Percentiles rank a stretch among this genome's conserved stretches.
phyloP scores from a whole-genome alignment of 2,797 vertebrate species.

The Catostomus latipinnis region DNA sequence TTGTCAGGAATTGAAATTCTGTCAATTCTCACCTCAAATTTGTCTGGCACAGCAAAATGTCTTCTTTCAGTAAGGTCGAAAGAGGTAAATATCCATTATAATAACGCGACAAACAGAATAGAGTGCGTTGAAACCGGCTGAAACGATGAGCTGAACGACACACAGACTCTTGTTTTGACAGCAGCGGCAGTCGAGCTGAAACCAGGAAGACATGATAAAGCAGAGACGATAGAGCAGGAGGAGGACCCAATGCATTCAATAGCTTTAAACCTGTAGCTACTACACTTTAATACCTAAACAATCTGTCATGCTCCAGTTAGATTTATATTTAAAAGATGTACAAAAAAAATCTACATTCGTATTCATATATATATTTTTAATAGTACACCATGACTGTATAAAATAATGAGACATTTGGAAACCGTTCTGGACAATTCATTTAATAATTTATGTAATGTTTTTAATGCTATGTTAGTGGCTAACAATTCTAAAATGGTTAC shows the following conservation, averaged over 20 bases:
- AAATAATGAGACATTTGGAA: too few relatives aligned
- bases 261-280: not conserved
- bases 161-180: not conserved
- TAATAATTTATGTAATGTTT: too few relatives aligned
- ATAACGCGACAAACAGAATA: not conserved
- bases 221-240: not conserved
- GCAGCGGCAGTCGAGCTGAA: not conserved
- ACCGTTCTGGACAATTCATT: too few relatives aligned
- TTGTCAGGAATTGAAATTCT: not conserved
- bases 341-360: too few relatives aligned
- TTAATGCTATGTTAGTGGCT: too few relatives aligned
- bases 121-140: too few relatives aligned
- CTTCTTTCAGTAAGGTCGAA: not conserved
- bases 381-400: too few relatives aligned
- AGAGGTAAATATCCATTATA: not conserved
- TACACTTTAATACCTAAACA: not conserved
- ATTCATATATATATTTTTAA: not conserved
- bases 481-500: too few relatives aligned
- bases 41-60: not conserved
- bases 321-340: too few relatives aligned
- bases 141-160: not conserved
- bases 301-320: too few relatives aligned
- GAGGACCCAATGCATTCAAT: not conserved
- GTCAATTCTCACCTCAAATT: slow-evolving; percentile 15
- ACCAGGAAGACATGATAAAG: slow-evolving; percentile 33